phyloP scores from a whole-genome alignment of 2,113 vertebrate species.

The Platanista minor region DNA sequence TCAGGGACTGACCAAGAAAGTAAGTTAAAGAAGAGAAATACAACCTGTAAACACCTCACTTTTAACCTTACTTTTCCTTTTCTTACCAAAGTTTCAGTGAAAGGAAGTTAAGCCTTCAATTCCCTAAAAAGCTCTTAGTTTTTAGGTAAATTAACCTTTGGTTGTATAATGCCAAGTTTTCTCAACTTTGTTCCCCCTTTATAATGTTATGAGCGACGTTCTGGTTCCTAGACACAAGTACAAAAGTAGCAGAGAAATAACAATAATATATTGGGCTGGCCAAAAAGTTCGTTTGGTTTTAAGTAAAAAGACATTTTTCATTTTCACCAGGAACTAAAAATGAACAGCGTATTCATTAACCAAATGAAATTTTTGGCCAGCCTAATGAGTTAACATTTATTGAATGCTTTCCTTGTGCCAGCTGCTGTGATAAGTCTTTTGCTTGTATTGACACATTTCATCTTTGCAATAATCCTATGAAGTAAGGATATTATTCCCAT shows the following conservation, averaged over 20 bases:
- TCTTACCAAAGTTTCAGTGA: background rate
- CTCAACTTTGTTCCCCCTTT: background rate
- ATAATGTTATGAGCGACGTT: background rate
- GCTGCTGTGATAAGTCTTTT: background rate
- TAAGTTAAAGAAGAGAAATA: background rate
- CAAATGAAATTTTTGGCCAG: too few species aligned
- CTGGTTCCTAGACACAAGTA: background rate
- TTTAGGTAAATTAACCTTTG: conserved; percentile 20
- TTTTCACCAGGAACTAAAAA: too few species aligned
- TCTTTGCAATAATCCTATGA: background rate
- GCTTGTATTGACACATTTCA: background rate
- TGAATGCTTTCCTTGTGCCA: background rate
- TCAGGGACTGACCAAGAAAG: background rate
- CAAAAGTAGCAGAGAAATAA: background rate
- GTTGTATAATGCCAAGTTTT: background rate
- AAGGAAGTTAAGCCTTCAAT: background rate
- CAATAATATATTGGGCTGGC: background rate
- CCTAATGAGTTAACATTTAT: background rate
- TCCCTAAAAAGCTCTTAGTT: background rate
- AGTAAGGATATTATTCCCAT: background rate
- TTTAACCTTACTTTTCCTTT: background rate
- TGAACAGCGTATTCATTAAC: too few species aligned
- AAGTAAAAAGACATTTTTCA: too few species aligned
- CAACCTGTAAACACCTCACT: background rate
- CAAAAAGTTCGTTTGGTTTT: too few species aligned